These are phyloP conservation scores for Sphaerodactylus townsendi DNA, from an alignment of 2,113 vertebrate species.

Conservation along the genomic window DNA sequence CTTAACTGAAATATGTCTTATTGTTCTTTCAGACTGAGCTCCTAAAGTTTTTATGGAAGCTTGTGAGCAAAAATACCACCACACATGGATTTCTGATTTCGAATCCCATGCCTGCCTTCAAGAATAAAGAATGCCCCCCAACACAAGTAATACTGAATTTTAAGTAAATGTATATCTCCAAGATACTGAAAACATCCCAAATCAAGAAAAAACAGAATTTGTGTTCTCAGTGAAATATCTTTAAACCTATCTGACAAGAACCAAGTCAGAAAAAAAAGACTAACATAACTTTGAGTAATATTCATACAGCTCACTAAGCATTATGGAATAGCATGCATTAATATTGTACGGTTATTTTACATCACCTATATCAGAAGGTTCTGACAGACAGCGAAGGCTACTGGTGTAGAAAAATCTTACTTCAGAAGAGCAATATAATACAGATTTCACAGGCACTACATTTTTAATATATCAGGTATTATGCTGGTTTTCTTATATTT, in stretches of 20 bases:
- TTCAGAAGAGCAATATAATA: constrained; percentile 96
- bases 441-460: constrained; percentile 99
- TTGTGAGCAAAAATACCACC: constrained; percentile 71
- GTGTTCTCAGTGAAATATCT: constrained; percentile 85
- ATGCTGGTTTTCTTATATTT: constrained; percentile 97
- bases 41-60: constrained; percentile 70
- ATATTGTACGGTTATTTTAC: constrained; percentile 94
- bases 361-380: constrained; percentile 95
- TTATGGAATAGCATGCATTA: constrained; percentile 98
- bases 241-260: constrained; percentile 85
- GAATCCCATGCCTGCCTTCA: constrained; percentile 78
- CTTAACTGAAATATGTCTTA: constrained; percentile 56
- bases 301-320: constrained; percentile 91
- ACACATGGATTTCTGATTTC: constrained; percentile 77
- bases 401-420: constrained; percentile 93
- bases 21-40: constrained; percentile 61
- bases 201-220: constrained; percentile 79
- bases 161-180: constrained; percentile 83
- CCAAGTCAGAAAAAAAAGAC: constrained; percentile 81
- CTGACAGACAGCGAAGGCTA: constrained; percentile 98
- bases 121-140: constrained; percentile 60
- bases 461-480: constrained; percentile 94
- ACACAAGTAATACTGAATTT: constrained; percentile 85
- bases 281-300: constrained; percentile 87
- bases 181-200: constrained; percentile 85